phyloP scores from a whole-genome alignment of 1,140 invertebrate genomes.

The Neuroterus valhalla region DNA sequence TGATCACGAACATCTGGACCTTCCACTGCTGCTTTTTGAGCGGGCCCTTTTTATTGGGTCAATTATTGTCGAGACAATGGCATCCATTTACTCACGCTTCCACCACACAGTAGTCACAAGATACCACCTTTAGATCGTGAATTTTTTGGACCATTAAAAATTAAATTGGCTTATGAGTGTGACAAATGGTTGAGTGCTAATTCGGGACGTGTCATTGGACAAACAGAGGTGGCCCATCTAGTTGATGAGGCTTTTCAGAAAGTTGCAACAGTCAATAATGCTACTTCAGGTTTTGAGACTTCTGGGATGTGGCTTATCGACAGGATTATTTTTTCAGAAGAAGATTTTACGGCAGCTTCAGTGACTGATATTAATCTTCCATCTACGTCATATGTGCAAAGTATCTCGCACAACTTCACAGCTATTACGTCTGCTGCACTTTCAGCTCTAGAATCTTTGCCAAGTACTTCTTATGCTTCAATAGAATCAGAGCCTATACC shows the following conservation, averaged over 20 bases:
- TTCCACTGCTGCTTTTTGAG: too few relatives aligned
- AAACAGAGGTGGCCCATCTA: conserved; percentile 58
- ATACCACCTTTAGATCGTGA: conserved; percentile 46
- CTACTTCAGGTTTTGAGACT: conserved; percentile 53
- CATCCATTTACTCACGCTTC: conserved; percentile 40
- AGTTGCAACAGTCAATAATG: conserved; percentile 57
- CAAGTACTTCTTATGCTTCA: too few relatives aligned
- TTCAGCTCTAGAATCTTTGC: too few relatives aligned
- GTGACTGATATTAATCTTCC: neutral
- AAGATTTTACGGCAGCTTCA: conserved; percentile 34
- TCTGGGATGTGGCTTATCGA: conserved; percentile 59
- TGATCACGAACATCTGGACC: too few relatives aligned
- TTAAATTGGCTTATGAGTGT: conserved; percentile 18
- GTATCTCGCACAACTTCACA: too few relatives aligned
- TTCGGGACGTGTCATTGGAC: conserved; percentile 57
- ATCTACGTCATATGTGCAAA: too few relatives aligned
- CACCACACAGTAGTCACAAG: conserved; percentile 45
- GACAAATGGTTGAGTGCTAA: conserved; percentile 56
- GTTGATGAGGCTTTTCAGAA: conserved; percentile 62
- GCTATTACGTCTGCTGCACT: too few relatives aligned
- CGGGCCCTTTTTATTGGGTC: conserved; percentile 38
- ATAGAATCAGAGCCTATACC: too few relatives aligned
- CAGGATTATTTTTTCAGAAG: conserved; percentile 50
- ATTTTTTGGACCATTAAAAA: conserved; percentile 50
- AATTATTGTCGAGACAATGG: conserved; percentile 40